These are phyloP conservation scores for Theocolax elegans DNA, from an alignment of 1,140 invertebrate species.

Conservation along the genomic window DNA sequence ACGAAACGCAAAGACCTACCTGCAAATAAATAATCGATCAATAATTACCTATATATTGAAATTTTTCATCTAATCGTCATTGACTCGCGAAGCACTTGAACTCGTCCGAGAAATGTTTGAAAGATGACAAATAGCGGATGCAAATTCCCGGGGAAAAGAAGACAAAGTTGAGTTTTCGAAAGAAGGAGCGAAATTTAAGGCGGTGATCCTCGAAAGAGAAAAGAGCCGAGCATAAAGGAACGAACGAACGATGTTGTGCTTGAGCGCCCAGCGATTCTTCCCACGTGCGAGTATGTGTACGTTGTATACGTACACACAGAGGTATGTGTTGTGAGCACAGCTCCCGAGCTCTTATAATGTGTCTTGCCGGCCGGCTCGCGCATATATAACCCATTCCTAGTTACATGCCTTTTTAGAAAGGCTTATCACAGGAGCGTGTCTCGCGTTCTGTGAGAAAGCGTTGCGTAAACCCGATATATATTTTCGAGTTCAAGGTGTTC, in stretches of 20 bases:
- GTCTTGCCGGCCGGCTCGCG: not conserved
- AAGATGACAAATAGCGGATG: too few relatives aligned
- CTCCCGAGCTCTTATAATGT: constrained; percentile 19
- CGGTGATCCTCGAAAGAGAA: too few relatives aligned
- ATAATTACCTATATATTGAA: too few relatives aligned
- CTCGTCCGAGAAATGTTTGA: too few relatives aligned
- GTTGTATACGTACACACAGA: not conserved
- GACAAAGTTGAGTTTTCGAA: too few relatives aligned
- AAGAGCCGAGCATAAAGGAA: not conserved
- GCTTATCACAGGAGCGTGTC: constrained; percentile 32
- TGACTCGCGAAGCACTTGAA: too few relatives aligned
- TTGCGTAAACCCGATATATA: constrained; percentile 12
- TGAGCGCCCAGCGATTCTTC: constrained; percentile 40
- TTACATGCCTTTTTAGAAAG: constrained; percentile 38
- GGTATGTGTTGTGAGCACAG: constrained; percentile 7
- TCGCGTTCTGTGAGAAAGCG: not conserved
- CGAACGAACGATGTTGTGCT: constrained; percentile 26
- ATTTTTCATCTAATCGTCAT: too few relatives aligned
- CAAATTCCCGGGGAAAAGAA: too few relatives aligned
- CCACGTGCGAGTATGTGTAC: constrained; percentile 23
- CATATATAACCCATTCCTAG: constrained; percentile 25
- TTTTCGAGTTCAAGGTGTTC: constrained; percentile 39
- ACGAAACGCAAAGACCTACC: too few relatives aligned
- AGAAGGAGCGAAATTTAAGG: not conserved
- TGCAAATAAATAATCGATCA: too few relatives aligned